Percentiles rank a stretch among this genome's conserved stretches.
Evolutionary conservation across 1,140 invertebrate species (phyloP).

Genomic region (Polyergus mexicanus): DNA sequence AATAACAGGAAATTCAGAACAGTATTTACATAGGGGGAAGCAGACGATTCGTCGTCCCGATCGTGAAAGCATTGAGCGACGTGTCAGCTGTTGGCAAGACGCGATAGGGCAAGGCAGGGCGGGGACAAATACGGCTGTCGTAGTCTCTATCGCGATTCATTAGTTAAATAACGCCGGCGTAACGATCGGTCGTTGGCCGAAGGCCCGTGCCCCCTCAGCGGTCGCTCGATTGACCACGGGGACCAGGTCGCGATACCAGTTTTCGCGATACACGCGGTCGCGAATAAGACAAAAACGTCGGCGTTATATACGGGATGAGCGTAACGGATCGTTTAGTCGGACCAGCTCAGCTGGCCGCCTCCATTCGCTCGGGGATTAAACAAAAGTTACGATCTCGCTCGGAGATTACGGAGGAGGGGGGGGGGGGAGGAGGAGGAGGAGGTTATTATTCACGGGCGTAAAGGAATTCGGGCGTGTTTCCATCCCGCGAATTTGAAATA

Average conservation of each 20-base stretch:
- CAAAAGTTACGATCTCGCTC: slow-evolving; percentile 54
- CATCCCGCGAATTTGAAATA: slow-evolving; percentile 39
- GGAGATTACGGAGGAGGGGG: slow-evolving; percentile 29
- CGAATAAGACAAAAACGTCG: slow-evolving; percentile 58
- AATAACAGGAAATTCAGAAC: slow-evolving; percentile 56
- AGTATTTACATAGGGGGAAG: not conserved
- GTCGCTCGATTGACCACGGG: slow-evolving; percentile 49
- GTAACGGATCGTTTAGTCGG: slow-evolving; percentile 49
- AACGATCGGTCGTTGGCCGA: slow-evolving; percentile 62
- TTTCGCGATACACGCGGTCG: slow-evolving; percentile 47
- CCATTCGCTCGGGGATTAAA: slow-evolving; percentile 40
- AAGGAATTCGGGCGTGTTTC: slow-evolving; percentile 20
- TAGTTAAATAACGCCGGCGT: slow-evolving; percentile 70
- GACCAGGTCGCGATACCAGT: slow-evolving; percentile 64
- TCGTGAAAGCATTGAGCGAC: slow-evolving; percentile 69
- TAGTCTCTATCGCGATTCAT: slow-evolving; percentile 62
- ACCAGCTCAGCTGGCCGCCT: slow-evolving; percentile 27
- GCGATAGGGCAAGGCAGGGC: not conserved
- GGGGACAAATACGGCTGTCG: slow-evolving; percentile 52
- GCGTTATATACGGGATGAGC: slow-evolving; percentile 1
- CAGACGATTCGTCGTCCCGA: slow-evolving; percentile 64
- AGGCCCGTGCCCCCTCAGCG: slow-evolving; percentile 10
- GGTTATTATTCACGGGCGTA: slow-evolving; percentile 30
- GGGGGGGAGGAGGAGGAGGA: not conserved
- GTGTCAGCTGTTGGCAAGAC: slow-evolving; percentile 65